phyloP scores from a whole-genome alignment of 1,140 invertebrate species.

The Bombus consobrinus region DNA sequence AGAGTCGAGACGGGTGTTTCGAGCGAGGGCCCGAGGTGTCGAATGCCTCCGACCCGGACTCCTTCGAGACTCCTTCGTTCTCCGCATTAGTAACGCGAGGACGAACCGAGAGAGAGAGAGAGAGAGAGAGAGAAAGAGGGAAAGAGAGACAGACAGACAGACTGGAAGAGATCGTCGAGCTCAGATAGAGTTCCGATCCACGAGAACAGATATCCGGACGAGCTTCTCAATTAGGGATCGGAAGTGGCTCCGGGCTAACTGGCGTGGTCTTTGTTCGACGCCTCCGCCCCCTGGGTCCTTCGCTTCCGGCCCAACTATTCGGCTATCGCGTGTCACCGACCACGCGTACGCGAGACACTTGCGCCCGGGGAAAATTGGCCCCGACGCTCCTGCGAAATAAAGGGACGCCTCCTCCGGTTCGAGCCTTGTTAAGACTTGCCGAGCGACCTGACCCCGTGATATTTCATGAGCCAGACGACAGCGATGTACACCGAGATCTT shows the following conservation, averaged over 20 bases:
- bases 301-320: constrained; percentile 34
- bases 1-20: constrained; percentile 54
- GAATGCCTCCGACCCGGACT: constrained; percentile 25
- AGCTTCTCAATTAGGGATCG: constrained; percentile 68
- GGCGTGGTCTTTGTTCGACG: constrained; percentile 59
- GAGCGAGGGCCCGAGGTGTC: constrained; percentile 48
- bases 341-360: constrained; percentile 34
- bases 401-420: constrained; percentile 56
- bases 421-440: constrained; percentile 63
- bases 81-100: no score
- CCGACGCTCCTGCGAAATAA: constrained; percentile 44
- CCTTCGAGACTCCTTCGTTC: background rate
- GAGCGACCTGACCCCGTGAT: constrained; percentile 65
- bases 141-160: background rate
- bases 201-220: constrained; percentile 56
- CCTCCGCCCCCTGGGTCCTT: constrained; percentile 35
- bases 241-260: constrained; percentile 62
- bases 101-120: background rate
- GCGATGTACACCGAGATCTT: background rate
- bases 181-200: constrained; percentile 47
- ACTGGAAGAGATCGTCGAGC: background rate
- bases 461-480: constrained; percentile 67
- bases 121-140: background rate
- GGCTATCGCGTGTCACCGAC: constrained; percentile 60
- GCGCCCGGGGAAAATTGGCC: constrained; percentile 40